Conservation (phyloP, 2,113 vertebrate genomes). For the Oceanodroma tethys region DNA sequence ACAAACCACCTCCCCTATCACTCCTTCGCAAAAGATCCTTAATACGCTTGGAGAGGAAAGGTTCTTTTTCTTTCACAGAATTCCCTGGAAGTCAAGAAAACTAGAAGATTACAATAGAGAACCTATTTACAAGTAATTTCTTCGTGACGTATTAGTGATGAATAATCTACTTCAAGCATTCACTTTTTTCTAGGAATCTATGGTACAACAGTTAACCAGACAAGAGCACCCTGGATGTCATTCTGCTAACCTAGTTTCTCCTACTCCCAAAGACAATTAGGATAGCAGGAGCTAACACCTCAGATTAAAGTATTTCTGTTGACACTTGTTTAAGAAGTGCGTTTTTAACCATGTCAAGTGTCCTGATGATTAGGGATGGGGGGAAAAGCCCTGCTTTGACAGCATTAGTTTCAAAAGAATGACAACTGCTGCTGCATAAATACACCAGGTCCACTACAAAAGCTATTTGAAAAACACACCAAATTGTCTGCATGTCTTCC, state of each 20-base stretch:
- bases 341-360: neutral
- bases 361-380: neutral
- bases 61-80: neutral
- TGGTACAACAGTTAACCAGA: neutral
- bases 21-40: neutral
- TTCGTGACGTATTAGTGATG: neutral
- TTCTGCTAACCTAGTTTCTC: neutral
- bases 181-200: neutral
- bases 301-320: neutral
- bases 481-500: neutral
- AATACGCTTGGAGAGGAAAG: neutral
- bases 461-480: neutral
- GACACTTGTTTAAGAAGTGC: neutral
- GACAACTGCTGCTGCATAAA: neutral
- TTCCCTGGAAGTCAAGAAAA: neutral
- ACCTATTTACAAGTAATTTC: neutral
- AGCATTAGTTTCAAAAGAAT: neutral
- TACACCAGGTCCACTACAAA: neutral
- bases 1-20: neutral
- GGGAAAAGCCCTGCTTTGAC: fast-evolving
- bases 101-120: neutral
- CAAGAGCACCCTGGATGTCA: neutral
- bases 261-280: neutral
- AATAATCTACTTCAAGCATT: neutral
- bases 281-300: neutral